phyloP scores from a whole-genome alignment of 2,888 invertebrate genomes.

The Apamea epomidion region DNA sequence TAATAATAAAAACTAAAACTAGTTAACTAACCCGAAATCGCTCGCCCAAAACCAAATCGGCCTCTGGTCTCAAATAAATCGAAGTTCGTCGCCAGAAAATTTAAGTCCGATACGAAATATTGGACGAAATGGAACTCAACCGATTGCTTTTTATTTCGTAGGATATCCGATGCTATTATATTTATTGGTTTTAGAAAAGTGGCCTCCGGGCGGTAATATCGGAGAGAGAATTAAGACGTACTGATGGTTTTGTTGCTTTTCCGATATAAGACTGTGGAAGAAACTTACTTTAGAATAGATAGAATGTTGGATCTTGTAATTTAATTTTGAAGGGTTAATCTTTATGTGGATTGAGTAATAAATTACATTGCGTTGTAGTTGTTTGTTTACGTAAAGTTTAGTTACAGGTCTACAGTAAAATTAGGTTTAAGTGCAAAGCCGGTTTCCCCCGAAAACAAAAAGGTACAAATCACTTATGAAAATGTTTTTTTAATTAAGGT shows the following conservation, averaged over 20 bases:
- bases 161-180: constrained; percentile 82
- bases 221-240: constrained; percentile 77
- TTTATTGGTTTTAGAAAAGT: constrained; percentile 85
- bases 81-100: constrained; percentile 66
- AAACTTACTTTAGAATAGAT: constrained; percentile 2
- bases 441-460: neutral
- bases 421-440: neutral
- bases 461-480: neutral
- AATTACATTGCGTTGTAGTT: neutral
- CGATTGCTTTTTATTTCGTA: constrained; percentile 81
- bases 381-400: neutral
- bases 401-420: neutral
- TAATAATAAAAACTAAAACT: constrained; percentile 36
- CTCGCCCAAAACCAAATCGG: constrained; percentile 38
- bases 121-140: constrained; percentile 73
- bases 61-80: constrained; percentile 60
- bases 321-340: constrained; percentile 7
- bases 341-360: neutral
- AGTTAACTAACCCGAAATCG: constrained; percentile 44
- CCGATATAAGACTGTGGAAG: constrained; percentile 28
- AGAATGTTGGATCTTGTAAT: neutral
- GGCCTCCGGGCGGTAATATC: constrained; percentile 79
- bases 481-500: neutral
- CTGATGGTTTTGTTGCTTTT: constrained; percentile 33
- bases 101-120: constrained; percentile 75